Conservation (phyloP, 2,113 vertebrate species). For the Mesembrinibis cayennensis region DNA sequence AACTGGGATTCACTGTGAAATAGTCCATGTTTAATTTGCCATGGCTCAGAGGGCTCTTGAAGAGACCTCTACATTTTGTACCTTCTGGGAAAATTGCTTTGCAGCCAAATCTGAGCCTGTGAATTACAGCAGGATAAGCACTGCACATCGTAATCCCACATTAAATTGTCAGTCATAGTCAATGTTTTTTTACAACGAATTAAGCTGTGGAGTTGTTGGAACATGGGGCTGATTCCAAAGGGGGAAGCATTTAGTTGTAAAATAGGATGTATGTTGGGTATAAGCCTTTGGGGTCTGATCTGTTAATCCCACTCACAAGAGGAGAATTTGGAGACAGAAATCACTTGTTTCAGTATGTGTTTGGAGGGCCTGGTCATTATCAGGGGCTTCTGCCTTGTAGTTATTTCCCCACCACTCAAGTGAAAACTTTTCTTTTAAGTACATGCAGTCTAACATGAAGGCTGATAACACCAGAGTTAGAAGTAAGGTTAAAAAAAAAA, state of each 20-base stretch:
- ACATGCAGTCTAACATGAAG: background rate
- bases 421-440: background rate
- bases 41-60: background rate
- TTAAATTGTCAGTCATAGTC: background rate
- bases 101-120: background rate
- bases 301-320: background rate
- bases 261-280: background rate
- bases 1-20: background rate
- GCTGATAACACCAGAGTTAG: background rate
- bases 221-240: background rate
- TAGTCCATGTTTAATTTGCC: background rate
- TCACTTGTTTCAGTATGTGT: background rate
- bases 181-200: background rate
- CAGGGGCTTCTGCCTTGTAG: background rate
- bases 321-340: background rate
- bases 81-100: background rate
- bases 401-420: background rate
- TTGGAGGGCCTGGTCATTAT: background rate
- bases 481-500: background rate
- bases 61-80: background rate
- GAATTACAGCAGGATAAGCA: background rate
- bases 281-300: background rate
- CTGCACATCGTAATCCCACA: background rate
- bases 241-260: background rate
- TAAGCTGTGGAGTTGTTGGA: background rate